Evolutionary conservation across 2,888 invertebrate genomes (phyloP).

Genomic region (Salpingus planirostris): DNA sequence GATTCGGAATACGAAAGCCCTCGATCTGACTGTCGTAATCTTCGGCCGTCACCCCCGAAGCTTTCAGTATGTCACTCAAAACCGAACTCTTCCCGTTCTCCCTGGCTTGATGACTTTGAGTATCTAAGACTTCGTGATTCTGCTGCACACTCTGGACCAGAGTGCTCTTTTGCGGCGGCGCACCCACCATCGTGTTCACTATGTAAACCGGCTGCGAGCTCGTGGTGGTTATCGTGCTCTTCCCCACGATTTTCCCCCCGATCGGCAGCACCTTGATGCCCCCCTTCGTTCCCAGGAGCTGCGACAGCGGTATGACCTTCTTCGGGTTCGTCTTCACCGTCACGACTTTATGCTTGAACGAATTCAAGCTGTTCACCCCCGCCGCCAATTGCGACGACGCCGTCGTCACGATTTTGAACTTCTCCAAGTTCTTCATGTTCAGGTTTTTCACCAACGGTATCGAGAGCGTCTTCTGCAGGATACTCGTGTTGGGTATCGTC

Average conservation of each 20-base stretch:
- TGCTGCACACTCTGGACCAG: neutral
- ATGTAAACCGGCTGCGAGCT: constrained; percentile 30
- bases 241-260: constrained; percentile 35
- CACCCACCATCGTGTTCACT: constrained; percentile 24
- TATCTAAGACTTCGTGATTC: neutral
- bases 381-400: constrained; percentile 18
- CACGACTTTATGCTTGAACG: constrained; percentile 36
- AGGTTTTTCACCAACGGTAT: constrained; percentile 39
- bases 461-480: constrained; percentile 37
- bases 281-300: constrained; percentile 37
- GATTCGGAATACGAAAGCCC: constrained; percentile 21
- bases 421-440: constrained; percentile 38
- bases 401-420: constrained; percentile 38
- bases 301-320: constrained; percentile 37
- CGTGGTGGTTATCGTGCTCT: constrained; percentile 24
- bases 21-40: constrained; percentile 25
- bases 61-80: constrained; percentile 21
- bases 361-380: constrained; percentile 19
- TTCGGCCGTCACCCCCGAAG: constrained; percentile 19
- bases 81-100: constrained; percentile 22
- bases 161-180: neutral
- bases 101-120: constrained; percentile 3
- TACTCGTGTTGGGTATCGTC: constrained; percentile 35
- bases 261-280: constrained; percentile 38
- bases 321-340: constrained; percentile 33